Conservation (phyloP, 2,113 vertebrate species). For the Prinia subflava region DNA sequence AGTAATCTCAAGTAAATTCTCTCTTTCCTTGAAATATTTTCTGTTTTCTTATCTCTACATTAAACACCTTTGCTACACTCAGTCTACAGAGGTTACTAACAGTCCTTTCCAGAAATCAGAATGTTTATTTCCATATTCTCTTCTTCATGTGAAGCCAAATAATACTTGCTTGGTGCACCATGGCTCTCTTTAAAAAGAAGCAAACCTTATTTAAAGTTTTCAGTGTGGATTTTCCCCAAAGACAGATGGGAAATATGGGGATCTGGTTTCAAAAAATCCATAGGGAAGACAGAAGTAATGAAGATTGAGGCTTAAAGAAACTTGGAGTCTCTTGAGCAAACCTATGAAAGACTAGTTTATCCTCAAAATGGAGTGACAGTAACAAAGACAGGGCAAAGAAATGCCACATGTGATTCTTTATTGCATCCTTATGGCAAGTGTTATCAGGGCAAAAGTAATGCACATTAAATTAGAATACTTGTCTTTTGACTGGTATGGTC, state of each 20-base stretch:
- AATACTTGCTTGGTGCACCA: not conserved
- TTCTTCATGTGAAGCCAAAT: not conserved
- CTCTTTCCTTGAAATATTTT: not conserved
- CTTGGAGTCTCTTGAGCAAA: not conserved
- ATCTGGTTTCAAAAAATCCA: not conserved
- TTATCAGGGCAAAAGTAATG: not conserved
- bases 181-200: not conserved
- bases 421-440: not conserved
- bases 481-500: not conserved
- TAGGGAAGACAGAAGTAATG: not conserved
- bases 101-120: not conserved
- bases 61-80: not conserved
- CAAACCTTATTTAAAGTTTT: not conserved
- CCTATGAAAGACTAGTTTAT: not conserved
- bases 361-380: not conserved
- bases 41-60: not conserved
- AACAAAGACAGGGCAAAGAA: not conserved
- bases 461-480: not conserved
- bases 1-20: not conserved
- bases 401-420: fast-evolving
- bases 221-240: not conserved
- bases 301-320: not conserved
- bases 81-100: not conserved
- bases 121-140: not conserved
- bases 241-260: not conserved